Evolutionary conservation across 2,888 invertebrate species (phyloP).

Genomic region (Caenorhabditis sinica): DNA sequence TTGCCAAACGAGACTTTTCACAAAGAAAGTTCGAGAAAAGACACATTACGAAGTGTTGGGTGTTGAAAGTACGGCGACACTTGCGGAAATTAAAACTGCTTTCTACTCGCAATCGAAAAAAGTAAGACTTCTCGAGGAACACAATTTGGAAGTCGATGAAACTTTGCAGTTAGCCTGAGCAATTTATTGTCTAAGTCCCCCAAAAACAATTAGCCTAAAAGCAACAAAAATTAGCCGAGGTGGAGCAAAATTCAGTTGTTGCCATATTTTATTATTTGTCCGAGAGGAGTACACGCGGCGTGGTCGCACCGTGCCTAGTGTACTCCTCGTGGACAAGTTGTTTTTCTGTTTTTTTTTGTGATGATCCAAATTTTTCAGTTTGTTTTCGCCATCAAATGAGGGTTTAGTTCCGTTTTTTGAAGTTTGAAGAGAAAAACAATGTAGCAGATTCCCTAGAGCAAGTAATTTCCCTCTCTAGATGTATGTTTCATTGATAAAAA

Average conservation of each 20-base stretch:
- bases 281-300: conserved; percentile 1
- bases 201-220: no score
- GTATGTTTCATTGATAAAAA: background rate
- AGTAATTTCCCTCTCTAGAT: background rate
- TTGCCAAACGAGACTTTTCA: conserved; percentile 38
- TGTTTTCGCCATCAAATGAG: background rate
- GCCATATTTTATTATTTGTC: background rate
- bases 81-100: conserved; percentile 78
- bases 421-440: background rate
- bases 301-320: background rate
- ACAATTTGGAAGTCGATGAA: background rate
- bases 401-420: background rate
- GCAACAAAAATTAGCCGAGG: background rate
- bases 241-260: background rate
- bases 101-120: conserved; percentile 80
- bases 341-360: conserved; percentile 15
- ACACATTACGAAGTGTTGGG: conserved; percentile 77
- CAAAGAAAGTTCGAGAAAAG: conserved; percentile 13
- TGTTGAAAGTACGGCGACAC: conserved; percentile 70
- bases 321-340: conserved; percentile 15
- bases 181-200: background rate
- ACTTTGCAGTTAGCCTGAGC: background rate
- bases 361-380: conserved; percentile 12
- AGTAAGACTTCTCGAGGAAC: conserved; percentile 57
- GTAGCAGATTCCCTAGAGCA: no score